Evolutionary conservation across 2,797 vertebrate species (phyloP).

Genomic region (Sebastes jordani): DNA sequence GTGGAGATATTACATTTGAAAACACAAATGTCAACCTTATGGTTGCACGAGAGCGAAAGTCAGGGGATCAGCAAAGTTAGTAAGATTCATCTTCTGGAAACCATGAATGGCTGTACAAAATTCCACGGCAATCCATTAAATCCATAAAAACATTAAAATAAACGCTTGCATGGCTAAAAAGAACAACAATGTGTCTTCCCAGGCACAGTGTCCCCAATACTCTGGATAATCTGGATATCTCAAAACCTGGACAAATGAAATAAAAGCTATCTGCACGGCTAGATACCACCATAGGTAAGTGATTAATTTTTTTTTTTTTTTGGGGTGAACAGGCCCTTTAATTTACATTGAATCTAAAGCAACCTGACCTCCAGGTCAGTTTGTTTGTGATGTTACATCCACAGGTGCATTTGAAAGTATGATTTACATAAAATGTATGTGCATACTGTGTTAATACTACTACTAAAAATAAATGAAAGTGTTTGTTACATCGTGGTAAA

Average conservation of each 20-base stretch:
- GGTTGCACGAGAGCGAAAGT: not conserved
- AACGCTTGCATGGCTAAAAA: not conserved
- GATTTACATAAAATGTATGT: not conserved
- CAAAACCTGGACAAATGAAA: not conserved
- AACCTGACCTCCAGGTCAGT: not conserved
- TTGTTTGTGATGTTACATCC: not conserved
- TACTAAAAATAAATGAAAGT: not conserved
- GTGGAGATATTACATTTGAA: not conserved
- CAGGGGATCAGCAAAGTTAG: not conserved
- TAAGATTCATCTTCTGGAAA: not conserved
- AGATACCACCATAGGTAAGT: not conserved
- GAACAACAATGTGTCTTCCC: not conserved
- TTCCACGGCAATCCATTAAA: too few relatives aligned
- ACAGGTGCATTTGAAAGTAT: not conserved
- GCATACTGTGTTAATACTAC: not conserved
- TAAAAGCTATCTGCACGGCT: not conserved
- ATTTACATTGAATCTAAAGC: not conserved
- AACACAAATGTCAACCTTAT: not conserved
- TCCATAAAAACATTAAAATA: not conserved
- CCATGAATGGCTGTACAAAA: not conserved
- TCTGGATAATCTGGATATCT: not conserved
- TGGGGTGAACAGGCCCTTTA: not conserved
- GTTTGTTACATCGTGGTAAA: not conserved
- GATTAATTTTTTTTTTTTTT: not conserved
- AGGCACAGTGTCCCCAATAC: not conserved